Evolutionary conservation across 1,140 invertebrate species (phyloP).

Genomic region (Euwallacea fornicatus): DNA sequence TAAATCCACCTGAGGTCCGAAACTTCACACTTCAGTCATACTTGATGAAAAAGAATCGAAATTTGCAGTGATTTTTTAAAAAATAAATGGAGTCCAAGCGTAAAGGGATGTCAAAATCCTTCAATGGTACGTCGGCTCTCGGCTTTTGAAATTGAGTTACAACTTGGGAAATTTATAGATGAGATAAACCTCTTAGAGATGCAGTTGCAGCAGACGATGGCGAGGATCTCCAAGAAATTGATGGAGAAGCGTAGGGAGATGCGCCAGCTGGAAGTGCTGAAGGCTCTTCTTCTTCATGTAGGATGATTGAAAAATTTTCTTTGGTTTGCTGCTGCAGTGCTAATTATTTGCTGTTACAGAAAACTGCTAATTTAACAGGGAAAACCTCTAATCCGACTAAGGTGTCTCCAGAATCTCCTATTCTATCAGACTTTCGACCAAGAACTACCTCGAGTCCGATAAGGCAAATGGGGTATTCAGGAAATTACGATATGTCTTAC

Average conservation of each 20-base stretch:
- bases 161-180: conserved; percentile 2
- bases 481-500: conserved; percentile 11
- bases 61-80: too few species aligned
- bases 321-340: too few species aligned
- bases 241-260: conserved; percentile 23
- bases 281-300: neutral
- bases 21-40: too few species aligned
- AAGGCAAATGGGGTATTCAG: conserved; percentile 7
- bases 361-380: too few species aligned
- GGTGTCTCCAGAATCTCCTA: too few species aligned
- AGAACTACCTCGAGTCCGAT: neutral
- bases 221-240: conserved; percentile 22
- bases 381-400: neutral
- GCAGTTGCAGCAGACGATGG: neutral
- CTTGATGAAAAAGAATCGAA: too few species aligned
- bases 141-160: too few species aligned
- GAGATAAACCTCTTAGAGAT: conserved; percentile 18
- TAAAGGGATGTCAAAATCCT: too few species aligned
- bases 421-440: neutral
- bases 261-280: conserved; percentile 14
- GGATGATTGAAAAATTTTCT: neutral
- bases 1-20: too few species aligned
- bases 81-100: too few species aligned
- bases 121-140: too few species aligned
- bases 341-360: too few species aligned